Percentiles rank a stretch among this genome's conserved stretches.
Conservation (phyloP, 2,797 vertebrate species). For the Hylomyscus alleni region DNA sequence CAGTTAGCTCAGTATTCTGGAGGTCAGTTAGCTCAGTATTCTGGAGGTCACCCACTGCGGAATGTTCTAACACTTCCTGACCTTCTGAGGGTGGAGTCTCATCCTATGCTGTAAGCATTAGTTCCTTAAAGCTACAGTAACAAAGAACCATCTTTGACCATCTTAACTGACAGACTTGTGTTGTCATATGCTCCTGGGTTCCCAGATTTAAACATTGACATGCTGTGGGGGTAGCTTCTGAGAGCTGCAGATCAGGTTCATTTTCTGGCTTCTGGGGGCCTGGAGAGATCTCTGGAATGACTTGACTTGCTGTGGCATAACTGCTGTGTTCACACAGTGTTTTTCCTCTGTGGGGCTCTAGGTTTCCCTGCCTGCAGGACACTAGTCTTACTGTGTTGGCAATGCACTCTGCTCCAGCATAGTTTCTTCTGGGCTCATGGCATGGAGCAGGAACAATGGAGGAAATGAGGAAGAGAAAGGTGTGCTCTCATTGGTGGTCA, state of each 20-base stretch:
- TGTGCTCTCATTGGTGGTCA: not conserved
- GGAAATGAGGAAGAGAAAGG: not conserved
- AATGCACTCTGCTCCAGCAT: not conserved
- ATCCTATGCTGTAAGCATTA: not conserved
- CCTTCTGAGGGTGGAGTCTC: not conserved
- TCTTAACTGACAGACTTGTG: too few species aligned
- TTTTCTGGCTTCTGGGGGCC: too few species aligned
- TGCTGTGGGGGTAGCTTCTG: not conserved
- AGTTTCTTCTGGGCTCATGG: not conserved
- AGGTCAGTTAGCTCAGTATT: not conserved
- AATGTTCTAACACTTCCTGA: accelerated
- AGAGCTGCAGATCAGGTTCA: accelerated
- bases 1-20: too few species aligned
- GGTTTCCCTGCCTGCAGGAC: not conserved
- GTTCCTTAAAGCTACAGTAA: not conserved
- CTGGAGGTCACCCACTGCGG: accelerated
- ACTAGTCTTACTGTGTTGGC: not conserved
- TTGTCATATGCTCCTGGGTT: too few species aligned
- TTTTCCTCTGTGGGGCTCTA: not conserved
- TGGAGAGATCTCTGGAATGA: not conserved
- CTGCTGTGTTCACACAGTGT: accelerated
- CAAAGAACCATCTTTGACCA: not conserved
- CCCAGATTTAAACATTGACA: not conserved
- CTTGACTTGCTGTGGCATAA: accelerated
- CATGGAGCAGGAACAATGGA: accelerated